Evolutionary conservation across 2,888 invertebrate species (phyloP).

Genomic region (Sisyra terminalis): DNA sequence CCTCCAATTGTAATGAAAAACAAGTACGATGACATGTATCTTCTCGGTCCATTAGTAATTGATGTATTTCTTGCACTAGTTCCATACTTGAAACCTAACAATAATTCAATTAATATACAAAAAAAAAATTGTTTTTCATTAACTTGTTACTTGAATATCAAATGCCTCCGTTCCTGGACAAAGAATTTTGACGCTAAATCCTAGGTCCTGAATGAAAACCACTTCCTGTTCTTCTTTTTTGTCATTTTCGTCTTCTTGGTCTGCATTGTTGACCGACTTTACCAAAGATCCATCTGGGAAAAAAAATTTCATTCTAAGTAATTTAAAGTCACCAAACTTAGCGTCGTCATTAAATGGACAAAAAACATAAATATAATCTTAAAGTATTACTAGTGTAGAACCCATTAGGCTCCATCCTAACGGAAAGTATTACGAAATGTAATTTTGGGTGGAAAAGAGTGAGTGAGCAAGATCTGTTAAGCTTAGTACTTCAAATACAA

Average conservation of each 20-base stretch:
- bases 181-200: conserved; percentile 85
- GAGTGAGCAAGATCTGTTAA: too few species aligned
- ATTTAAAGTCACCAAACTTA: too few species aligned
- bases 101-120: conserved; percentile 4
- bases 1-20: conserved; percentile 90
- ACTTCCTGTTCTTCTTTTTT: conserved; percentile 58
- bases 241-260: conserved; percentile 25
- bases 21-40: conserved; percentile 98
- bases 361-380: too few species aligned
- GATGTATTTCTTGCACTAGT: conserved; percentile 94
- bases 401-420: too few species aligned
- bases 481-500: too few species aligned
- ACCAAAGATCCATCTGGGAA: neutral
- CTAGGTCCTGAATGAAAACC: conserved; percentile 78
- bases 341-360: too few species aligned
- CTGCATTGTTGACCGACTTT: conserved; percentile 15
- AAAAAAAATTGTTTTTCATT: conserved; percentile 9
- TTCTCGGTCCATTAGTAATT: conserved; percentile 94
- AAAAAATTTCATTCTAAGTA: neutral
- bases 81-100: conserved; percentile 87
- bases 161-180: conserved; percentile 84
- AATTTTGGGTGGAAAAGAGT: too few species aligned
- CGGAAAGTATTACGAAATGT: too few species aligned
- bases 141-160: conserved; percentile 79
- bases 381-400: too few species aligned